phyloP scores from a whole-genome alignment of 2,113 vertebrate species.

The Cheirogaleus medius region DNA sequence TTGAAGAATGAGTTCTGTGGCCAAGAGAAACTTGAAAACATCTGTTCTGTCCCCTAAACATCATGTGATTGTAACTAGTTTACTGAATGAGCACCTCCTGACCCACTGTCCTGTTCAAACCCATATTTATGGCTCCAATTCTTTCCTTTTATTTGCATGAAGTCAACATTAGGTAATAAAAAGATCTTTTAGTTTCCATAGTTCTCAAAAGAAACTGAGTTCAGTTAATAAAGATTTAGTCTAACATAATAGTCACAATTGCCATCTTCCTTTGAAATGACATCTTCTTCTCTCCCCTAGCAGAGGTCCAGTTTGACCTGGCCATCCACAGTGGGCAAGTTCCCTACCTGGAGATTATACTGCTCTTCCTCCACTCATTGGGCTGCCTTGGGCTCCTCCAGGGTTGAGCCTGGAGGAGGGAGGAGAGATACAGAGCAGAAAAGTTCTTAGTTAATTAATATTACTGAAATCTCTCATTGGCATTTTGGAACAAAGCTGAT shows the following conservation, averaged over 20 bases:
- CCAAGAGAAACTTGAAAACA: not conserved
- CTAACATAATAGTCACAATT: not conserved
- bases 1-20: not conserved
- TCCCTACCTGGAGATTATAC: not conserved
- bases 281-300: not conserved
- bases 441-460: not conserved
- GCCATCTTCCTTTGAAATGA: not conserved
- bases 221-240: not conserved
- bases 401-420: not conserved
- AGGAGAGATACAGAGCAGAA: not conserved
- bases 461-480: not conserved
- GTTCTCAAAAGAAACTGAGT: not conserved
- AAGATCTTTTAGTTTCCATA: not conserved
- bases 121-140: not conserved
- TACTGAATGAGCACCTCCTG: not conserved
- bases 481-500: not conserved
- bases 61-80: not conserved
- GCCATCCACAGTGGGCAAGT: accelerated
- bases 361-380: not conserved
- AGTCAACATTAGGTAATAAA: not conserved
- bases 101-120: not conserved
- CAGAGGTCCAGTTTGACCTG: not conserved
- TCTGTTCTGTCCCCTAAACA: not conserved
- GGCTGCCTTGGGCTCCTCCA: not conserved
- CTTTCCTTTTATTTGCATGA: not conserved